Evolutionary conservation across 2,113 vertebrate species (phyloP), one percentile per base, ranked within the genome.

Genomic region (Cyprinodon tularosa): DNA sequence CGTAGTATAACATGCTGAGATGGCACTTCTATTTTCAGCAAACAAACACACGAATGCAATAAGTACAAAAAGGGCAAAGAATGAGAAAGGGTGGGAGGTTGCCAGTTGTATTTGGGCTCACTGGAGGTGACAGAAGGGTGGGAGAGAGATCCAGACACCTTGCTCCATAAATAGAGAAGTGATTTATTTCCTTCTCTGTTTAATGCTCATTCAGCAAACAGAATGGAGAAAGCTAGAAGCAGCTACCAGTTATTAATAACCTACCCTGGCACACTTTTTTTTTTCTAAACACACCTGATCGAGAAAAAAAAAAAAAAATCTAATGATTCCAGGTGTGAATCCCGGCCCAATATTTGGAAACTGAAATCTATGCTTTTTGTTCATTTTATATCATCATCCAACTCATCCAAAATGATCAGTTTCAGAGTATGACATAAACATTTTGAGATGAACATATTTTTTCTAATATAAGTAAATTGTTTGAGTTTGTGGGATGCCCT

Each of bases 21-120:
- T 37, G 44, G 87, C 85, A 73, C 66, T 91, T 91, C 88, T 89
- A 85, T 91, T 86, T 89, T 65, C 42, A 79, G 81, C 81, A 78
- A 75, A 80, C 66, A 74, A 38, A 83, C 69, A 39, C 60, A 6
- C 22, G 77, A 29, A 72, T 22, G 40, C 57, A 60, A 62, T 45
- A 42, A 7, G 68, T 50, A 40, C 36, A 66, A 61, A 69, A 80
- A 57, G 71, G 61, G 22, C 61, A 53, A 61, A 37, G 22, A 22
- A 37, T 42, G n/a, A 65, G 36, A 44, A 1, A n/a, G 50, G 9
- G 47, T 42, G 17, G 20, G 36, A 57, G 53, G 72, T 15, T 45
- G 50, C 47, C 45, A 66, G 64, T 66, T 37, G 64, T 29, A 42
- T 76, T 29, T 50, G 45, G 8, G 75, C 7, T 39, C 59, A 71